These are phyloP conservation scores for Corydoras maculifer DNA, from an alignment of 2,113 vertebrate species.

Conservation along the genomic window DNA sequence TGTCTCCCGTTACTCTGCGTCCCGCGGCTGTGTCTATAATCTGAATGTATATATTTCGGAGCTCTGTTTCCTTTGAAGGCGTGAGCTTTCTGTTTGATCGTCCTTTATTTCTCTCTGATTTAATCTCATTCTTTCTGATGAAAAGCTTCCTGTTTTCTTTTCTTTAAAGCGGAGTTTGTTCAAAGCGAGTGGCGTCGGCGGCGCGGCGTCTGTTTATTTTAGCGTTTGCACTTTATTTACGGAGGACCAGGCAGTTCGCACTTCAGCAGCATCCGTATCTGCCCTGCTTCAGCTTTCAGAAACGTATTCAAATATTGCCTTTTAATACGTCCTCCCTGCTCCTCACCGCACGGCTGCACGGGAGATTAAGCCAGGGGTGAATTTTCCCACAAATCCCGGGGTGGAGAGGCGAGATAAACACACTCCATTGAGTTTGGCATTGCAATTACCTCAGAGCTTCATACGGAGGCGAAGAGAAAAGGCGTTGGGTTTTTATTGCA, in stretches of 20 bases:
- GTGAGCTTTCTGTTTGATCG: too few relatives aligned
- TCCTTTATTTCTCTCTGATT: too few relatives aligned
- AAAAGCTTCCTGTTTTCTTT: too few relatives aligned
- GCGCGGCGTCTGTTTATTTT: too few relatives aligned
- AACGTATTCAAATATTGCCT: constrained; percentile 75
- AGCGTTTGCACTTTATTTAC: not conserved
- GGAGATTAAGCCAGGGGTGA: constrained; percentile 77
- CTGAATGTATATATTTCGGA: too few relatives aligned
- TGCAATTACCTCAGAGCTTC: constrained; percentile 82
- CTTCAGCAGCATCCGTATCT: constrained; percentile 56
- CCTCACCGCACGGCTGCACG: constrained; percentile 70
- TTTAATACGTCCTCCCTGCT: constrained; percentile 71
- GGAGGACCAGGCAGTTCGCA: constrained; percentile 17
- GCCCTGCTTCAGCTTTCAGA: constrained; percentile 65
- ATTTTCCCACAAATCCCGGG: constrained; percentile 78
- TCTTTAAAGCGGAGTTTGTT: too few relatives aligned
- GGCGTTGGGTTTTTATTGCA: constrained; percentile 48
- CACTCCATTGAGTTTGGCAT: constrained; percentile 79
- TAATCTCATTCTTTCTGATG: too few relatives aligned
- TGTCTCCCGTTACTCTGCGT: too few relatives aligned
- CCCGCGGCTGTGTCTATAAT: too few relatives aligned
- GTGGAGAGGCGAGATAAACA: constrained; percentile 86
- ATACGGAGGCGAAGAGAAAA: constrained; percentile 29
- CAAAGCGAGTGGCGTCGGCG: too few relatives aligned
- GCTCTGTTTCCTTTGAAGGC: too few relatives aligned